These are phyloP conservation scores for Periplaneta americana DNA, from an alignment of 1,140 invertebrate genomes.

Conservation along the genomic window DNA sequence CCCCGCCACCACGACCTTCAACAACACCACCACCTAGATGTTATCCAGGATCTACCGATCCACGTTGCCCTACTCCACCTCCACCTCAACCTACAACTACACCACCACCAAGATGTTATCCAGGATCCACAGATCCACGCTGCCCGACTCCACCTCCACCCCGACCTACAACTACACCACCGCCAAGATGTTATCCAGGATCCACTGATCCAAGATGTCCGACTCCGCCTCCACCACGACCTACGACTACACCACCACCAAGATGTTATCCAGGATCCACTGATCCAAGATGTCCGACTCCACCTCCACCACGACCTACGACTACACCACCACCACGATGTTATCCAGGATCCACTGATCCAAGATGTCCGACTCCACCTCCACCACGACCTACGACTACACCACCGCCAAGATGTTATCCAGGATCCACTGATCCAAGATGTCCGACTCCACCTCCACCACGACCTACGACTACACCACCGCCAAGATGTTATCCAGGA, in stretches of 20 bases:
- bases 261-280: slow-evolving; percentile 27
- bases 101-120: slow-evolving; percentile 23
- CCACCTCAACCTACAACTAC: too few species aligned
- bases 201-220: slow-evolving; percentile 28
- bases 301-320: slow-evolving; percentile 15
- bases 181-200: slow-evolving; percentile 25
- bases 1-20: too few species aligned
- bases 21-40: too few species aligned
- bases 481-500: too few species aligned
- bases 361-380: slow-evolving; percentile 17
- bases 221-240: slow-evolving; percentile 12
- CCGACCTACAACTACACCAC: slow-evolving; percentile 16
- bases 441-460: slow-evolving; percentile 24
- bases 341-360: slow-evolving; percentile 34
- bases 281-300: slow-evolving; percentile 29
- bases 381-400: slow-evolving; percentile 24
- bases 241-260: slow-evolving; percentile 16
- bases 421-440: too few species aligned
- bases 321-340: slow-evolving; percentile 23
- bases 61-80: too few species aligned
- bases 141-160: slow-evolving; percentile 22
- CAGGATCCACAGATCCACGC: slow-evolving; percentile 28
- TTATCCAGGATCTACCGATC: too few species aligned
- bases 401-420: too few species aligned
- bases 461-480: too few species aligned